A percentile compares a stretch with the other conserved stretches of the same genome.
Conservation (phyloP, 2,113 vertebrate genomes). For the Murina feae region DNA sequence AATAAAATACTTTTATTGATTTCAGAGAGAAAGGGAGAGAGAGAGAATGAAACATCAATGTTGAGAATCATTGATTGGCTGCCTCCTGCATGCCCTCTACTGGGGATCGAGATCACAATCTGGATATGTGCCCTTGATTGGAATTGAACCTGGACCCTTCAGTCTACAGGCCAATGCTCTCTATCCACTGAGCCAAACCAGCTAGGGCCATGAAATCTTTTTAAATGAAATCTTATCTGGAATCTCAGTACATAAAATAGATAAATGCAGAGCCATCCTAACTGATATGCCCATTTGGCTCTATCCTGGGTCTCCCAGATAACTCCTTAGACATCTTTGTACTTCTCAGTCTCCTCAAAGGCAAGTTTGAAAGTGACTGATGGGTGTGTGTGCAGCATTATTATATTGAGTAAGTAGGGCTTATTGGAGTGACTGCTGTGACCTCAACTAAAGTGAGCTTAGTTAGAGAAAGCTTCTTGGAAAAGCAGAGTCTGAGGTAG, state of each 20-base stretch:
- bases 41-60: too few species aligned
- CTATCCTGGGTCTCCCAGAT: not conserved
- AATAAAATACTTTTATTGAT: too few species aligned
- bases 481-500: not conserved
- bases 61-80: too few species aligned
- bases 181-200: too few species aligned
- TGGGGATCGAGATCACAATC: too few species aligned
- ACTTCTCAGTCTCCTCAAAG: not conserved
- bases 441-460: not conserved
- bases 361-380: not conserved
- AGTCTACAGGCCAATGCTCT: too few species aligned
- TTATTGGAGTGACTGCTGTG: not conserved
- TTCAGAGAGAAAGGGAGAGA: too few species aligned
- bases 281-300: not conserved
- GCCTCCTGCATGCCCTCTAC: too few species aligned
- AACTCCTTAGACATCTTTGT: conserved; percentile 22
- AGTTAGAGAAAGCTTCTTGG: conserved; percentile 27
- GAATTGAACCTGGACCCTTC: too few species aligned
- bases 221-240: not conserved
- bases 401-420: not conserved
- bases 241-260: not conserved
- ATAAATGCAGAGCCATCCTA: not conserved
- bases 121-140: too few species aligned
- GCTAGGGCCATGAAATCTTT: not conserved
- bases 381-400: not conserved